These are phyloP conservation scores for Psammodynastes pulverulentus DNA, from an alignment of 2,113 vertebrate genomes.

Conservation along the genomic window DNA sequence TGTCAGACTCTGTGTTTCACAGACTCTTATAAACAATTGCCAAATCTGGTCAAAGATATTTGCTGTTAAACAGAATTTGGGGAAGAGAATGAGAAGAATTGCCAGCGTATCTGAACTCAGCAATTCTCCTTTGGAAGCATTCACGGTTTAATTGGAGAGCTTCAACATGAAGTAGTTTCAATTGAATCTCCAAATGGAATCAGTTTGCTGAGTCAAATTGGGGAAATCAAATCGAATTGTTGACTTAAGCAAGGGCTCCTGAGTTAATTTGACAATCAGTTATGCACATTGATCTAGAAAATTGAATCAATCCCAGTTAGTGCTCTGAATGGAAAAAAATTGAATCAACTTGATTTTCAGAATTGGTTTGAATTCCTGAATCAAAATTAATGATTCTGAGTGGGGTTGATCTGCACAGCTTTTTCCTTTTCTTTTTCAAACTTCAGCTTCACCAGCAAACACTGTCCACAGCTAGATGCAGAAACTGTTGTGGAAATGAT, in stretches of 20 bases:
- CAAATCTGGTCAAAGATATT: neutral
- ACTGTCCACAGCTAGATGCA: neutral
- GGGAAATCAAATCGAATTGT: neutral
- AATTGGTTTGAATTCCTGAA: neutral
- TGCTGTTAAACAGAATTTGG: neutral
- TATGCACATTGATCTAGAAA: neutral
- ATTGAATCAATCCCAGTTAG: neutral
- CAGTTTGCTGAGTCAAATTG: neutral
- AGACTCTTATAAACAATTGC: neutral
- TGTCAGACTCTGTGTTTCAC: too few relatives aligned
- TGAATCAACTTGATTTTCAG: neutral
- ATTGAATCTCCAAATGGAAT: neutral
- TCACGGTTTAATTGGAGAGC: neutral
- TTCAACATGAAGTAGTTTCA: neutral
- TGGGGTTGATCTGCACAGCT: neutral
- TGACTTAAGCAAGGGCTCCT: neutral
- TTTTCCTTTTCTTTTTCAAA: neutral
- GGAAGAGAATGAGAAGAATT: neutral
- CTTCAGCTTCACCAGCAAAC: neutral
- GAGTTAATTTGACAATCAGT: neutral
- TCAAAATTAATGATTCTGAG: neutral
- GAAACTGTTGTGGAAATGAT: neutral
- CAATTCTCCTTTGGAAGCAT: neutral
- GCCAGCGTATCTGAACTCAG: neutral
- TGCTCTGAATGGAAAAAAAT: neutral